Percentiles rank a stretch among this genome's conserved stretches.
Evolutionary conservation across 2,797 vertebrate species (phyloP).

Genomic region (Tokudaia tokunoshimensis): DNA sequence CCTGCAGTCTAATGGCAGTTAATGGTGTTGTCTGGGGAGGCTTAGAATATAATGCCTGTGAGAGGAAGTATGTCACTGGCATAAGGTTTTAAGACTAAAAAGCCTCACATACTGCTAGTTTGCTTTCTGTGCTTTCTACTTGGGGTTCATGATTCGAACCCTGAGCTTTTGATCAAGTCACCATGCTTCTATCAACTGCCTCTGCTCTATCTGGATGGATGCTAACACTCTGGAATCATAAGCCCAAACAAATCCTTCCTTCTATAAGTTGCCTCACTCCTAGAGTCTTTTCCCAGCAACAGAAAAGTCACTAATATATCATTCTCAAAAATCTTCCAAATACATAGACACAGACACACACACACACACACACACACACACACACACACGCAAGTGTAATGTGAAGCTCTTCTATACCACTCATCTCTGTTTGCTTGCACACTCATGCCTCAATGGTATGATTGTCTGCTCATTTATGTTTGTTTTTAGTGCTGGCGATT

Average conservation of each 20-base stretch:
- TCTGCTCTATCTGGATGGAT: not conserved
- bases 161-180: not conserved
- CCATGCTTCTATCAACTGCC: not conserved
- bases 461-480: not conserved
- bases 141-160: not conserved
- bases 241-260: not conserved
- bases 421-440: slow-evolving; percentile 24
- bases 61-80: not conserved
- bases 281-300: not conserved
- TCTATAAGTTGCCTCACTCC: not conserved
- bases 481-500: not conserved
- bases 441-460: not conserved
- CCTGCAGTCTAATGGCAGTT: not conserved
- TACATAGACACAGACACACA: not conserved
- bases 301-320: not conserved
- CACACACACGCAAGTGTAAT: not conserved
- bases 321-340: not conserved
- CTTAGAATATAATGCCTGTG: not conserved
- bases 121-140: not conserved
- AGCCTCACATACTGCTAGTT: too few species aligned
- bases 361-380: not conserved
- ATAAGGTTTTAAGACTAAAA: not conserved
- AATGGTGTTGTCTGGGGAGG: not conserved
- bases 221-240: too few species aligned
- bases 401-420: not conserved